A percentile compares a stretch with the other conserved stretches of the same genome.
Evolutionary conservation across 37 sponge, comb jelly and placozoan species (phyloP).

Genomic region (Petrosia ficiformis): DNA sequence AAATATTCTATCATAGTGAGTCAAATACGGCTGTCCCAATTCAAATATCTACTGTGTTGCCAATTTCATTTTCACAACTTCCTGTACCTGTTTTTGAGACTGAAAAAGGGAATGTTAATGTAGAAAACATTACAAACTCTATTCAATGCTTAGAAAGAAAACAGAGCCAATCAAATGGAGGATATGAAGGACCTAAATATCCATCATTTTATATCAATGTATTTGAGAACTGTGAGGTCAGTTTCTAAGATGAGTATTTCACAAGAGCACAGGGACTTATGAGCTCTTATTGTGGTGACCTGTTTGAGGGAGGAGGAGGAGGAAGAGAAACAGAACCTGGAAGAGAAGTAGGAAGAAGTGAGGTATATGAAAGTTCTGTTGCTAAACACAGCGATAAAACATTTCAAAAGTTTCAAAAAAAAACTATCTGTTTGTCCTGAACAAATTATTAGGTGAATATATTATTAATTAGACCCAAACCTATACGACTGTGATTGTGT

Average conservation of each 20-base stretch:
- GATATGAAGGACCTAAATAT: constrained; percentile 18
- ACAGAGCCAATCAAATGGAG: too few species aligned
- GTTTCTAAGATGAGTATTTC: background rate
- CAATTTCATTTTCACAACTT: too few species aligned
- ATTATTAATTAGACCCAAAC: too few species aligned
- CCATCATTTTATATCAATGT: constrained; percentile 44
- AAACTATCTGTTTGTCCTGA: constrained; percentile 35
- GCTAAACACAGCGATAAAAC: constrained; percentile 67
- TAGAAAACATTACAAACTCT: background rate
- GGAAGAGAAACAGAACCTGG: background rate
- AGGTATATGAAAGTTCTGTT: constrained; percentile 63
- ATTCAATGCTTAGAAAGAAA: background rate
- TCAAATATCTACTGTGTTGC: too few species aligned
- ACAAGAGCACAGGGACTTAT: constrained; percentile 7
- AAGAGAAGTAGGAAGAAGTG: too few species aligned
- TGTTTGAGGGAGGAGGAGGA: background rate
- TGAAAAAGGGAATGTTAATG: too few species aligned
- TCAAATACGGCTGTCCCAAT: too few species aligned
- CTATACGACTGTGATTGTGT: too few species aligned
- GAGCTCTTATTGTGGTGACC: constrained; percentile 7
- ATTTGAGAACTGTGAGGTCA: constrained; percentile 12
- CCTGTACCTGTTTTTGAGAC: background rate
- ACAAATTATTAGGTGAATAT: constrained; percentile 54
- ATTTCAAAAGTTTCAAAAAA: constrained; percentile 76
- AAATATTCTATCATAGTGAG: too few species aligned